These are phyloP conservation scores for Diabrotica undecimpunctata DNA, from an alignment of 1,140 invertebrate genomes.

Conservation along the genomic window DNA sequence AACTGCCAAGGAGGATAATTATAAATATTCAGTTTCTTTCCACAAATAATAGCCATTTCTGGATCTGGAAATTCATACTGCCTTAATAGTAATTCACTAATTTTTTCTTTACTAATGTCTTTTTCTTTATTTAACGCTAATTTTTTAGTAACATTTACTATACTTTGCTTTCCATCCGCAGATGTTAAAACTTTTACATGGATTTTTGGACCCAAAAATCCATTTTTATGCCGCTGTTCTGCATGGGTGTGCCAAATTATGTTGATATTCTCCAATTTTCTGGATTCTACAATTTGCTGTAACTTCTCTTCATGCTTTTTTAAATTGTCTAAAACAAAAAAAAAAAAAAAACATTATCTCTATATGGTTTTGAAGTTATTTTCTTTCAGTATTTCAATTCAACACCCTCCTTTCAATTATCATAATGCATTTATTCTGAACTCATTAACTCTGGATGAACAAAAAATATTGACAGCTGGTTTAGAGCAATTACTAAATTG, in stretches of 20 bases:
- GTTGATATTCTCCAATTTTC: constrained; percentile 51
- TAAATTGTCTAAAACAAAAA: constrained; percentile 52
- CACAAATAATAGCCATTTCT: constrained; percentile 62
- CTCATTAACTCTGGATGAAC: too few species aligned
- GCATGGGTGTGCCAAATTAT: constrained; percentile 56
- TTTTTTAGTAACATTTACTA: constrained; percentile 49
- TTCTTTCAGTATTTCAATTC: too few species aligned
- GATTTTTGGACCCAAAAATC: constrained; percentile 47
- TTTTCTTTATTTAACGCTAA: constrained; percentile 40
- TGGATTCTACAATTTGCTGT: constrained; percentile 52
- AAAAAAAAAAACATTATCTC: too few species aligned
- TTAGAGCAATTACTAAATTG: too few species aligned
- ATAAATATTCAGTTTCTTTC: constrained; percentile 55
- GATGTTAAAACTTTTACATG: constrained; percentile 50
- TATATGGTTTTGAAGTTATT: too few species aligned
- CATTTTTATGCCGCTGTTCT: constrained; percentile 56
- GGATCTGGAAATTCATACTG: constrained; percentile 60
- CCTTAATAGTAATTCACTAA: constrained; percentile 51
- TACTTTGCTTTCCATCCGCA: constrained; percentile 55
- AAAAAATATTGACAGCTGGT: too few species aligned
- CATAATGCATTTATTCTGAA: too few species aligned
- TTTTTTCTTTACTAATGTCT: constrained; percentile 48
- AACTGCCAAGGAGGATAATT: constrained; percentile 70
- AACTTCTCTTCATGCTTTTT: constrained; percentile 55
- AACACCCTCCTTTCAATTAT: too few species aligned